phyloP scores from a whole-genome alignment of 2,113 vertebrate genomes.

The Peucedramus taeniatus region DNA sequence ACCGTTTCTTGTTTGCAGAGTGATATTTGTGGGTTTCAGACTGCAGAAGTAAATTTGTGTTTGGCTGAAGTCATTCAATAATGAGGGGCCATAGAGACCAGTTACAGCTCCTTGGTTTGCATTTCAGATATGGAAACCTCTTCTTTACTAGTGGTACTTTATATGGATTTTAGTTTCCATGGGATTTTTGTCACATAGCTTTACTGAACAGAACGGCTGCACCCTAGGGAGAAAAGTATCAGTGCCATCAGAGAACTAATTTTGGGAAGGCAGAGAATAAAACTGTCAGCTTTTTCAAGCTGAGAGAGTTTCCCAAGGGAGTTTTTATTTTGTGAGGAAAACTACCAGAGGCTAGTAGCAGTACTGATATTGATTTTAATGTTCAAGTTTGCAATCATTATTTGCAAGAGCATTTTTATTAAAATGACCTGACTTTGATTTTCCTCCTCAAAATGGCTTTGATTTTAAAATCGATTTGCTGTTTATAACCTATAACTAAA shows the following conservation, averaged over 20 bases:
- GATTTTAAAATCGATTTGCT: not conserved
- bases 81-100: not conserved
- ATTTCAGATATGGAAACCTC: not conserved
- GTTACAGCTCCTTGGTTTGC: not conserved
- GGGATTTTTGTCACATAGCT: not conserved
- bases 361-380: slow-evolving; percentile 6
- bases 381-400: not conserved
- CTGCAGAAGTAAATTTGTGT: not conserved
- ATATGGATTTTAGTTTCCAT: not conserved
- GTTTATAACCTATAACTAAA: not conserved
- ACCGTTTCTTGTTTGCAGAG: not conserved
- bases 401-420: not conserved
- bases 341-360: not conserved
- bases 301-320: not conserved
- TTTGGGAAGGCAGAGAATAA: not conserved
- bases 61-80: not conserved
- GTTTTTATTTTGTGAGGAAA: slow-evolving; percentile 10
- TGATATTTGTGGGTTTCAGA: not conserved
- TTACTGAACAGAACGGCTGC: not conserved
- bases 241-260: not conserved
- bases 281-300: not conserved
- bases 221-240: not conserved
- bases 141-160: not conserved
- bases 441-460: not conserved
- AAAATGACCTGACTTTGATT: not conserved